Percentiles rank a stretch among this genome's conserved stretches.
Conservation (phyloP, 2,888 invertebrate genomes). For the Parochlus steinenii region DNA sequence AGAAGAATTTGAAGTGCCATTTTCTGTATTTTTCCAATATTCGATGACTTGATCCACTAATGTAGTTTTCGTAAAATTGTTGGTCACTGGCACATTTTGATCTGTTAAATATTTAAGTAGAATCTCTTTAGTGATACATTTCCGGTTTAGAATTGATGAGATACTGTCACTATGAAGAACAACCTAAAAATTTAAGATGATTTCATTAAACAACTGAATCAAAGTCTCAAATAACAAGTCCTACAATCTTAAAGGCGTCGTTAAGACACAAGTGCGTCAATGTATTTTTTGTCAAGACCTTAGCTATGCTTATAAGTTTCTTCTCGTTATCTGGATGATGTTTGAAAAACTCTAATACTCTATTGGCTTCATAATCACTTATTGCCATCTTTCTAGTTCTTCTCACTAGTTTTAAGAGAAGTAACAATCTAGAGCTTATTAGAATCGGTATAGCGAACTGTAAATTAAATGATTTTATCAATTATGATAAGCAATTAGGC, state of each 20-base stretch:
- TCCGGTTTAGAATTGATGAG: slow-evolving; percentile 33
- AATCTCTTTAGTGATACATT: slow-evolving; percentile 34
- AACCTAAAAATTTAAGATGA: slow-evolving; percentile 28
- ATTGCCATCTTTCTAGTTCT: too few species aligned
- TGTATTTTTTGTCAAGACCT: slow-evolving; percentile 14
- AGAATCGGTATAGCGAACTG: too few species aligned
- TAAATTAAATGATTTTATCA: too few species aligned
- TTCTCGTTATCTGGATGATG: slow-evolving; percentile 12
- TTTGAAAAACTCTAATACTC: slow-evolving; percentile 12
- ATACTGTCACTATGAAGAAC: slow-evolving; percentile 32
- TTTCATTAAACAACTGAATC: background rate
- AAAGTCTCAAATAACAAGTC: background rate
- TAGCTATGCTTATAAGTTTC: slow-evolving; percentile 11
- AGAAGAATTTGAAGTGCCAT: slow-evolving; percentile 9
- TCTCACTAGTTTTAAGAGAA: too few species aligned
- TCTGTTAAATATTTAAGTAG: slow-evolving; percentile 36
- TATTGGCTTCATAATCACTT: slow-evolving; percentile 9
- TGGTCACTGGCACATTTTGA: slow-evolving; percentile 28
- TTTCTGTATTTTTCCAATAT: slow-evolving; percentile 26
- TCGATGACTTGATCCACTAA: slow-evolving; percentile 31
- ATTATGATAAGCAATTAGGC: too few species aligned
- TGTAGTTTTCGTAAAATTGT: slow-evolving; percentile 34
- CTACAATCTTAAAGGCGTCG: background rate
- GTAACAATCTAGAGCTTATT: too few species aligned
- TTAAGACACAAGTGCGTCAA: slow-evolving; percentile 9